phyloP scores from a whole-genome alignment of 1,140 invertebrate species.

The Nasonia longicornis region DNA sequence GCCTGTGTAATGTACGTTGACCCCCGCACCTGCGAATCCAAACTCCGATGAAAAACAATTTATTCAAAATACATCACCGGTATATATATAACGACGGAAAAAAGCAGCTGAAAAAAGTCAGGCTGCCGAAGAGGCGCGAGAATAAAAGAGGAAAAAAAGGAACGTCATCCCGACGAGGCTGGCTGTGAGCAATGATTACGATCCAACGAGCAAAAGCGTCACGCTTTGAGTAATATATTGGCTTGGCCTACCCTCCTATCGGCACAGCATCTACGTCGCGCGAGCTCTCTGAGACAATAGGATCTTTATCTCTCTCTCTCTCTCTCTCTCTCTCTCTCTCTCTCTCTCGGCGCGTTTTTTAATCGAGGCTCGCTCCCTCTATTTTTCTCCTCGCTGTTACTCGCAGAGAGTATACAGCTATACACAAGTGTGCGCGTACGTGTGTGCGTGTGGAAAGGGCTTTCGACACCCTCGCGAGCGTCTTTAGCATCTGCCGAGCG shows the following conservation, averaged over 20 bases:
- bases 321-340: neutral
- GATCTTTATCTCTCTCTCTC: conserved; percentile 40
- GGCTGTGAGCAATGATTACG: conserved; percentile 35
- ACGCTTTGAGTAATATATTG: conserved; percentile 45
- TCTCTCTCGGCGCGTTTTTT: conserved; percentile 15
- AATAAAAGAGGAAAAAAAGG: conserved; percentile 17
- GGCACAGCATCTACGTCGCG: conserved; percentile 29
- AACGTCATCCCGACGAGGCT: conserved; percentile 8
- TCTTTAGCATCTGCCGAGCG: conserved; percentile 30
- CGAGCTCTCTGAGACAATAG: conserved; percentile 39
- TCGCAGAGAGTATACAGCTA: neutral
- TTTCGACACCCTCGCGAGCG: conserved; percentile 22
- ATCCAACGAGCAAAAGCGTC: conserved; percentile 40
- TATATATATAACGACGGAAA: too few relatives aligned
- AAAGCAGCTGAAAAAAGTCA: neutral
- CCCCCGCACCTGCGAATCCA: neutral
- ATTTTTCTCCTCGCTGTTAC: neutral
- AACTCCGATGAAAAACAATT: neutral
- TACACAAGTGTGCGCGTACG: neutral
- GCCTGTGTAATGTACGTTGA: neutral
- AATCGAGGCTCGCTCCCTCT: neutral
- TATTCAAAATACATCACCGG: too few relatives aligned
- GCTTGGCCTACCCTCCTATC: conserved; percentile 18
- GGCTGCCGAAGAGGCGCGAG: neutral
- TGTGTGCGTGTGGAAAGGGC: neutral